Evolutionary conservation across 2,888 invertebrate species (phyloP).

Genomic region (Emmelina monodactyla): DNA sequence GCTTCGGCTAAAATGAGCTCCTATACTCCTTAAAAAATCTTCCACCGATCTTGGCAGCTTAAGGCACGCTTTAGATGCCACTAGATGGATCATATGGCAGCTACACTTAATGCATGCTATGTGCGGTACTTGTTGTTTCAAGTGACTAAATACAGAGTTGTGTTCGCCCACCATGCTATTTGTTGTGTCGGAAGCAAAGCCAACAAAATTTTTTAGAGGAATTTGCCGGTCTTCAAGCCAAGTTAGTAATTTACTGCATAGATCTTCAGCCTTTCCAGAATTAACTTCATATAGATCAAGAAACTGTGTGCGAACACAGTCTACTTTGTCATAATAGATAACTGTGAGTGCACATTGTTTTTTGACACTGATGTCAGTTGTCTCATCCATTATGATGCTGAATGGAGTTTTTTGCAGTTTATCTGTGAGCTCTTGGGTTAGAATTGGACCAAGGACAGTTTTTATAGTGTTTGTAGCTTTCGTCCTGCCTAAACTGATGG

Average conservation of each 20-base stretch:
- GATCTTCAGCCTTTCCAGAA: constrained; percentile 16
- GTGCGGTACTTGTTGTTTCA: constrained; percentile 20
- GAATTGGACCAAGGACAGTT: no score
- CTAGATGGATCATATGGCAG: constrained; percentile 27
- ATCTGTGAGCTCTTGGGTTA: no score
- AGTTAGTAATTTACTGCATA: constrained; percentile 8
- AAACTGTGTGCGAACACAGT: constrained; percentile 12
- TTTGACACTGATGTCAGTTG: no score
- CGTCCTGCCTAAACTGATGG: no score
- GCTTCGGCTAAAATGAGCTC: constrained; percentile 13
- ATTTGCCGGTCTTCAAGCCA: constrained; percentile 13
- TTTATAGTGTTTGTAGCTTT: no score
- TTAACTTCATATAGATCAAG: constrained; percentile 14
- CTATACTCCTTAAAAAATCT: constrained; percentile 22
- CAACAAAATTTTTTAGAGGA: constrained; percentile 24
- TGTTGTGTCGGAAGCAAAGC: constrained; percentile 24
- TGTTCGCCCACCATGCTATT: constrained; percentile 24
- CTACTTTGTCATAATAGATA: constrained; percentile 8
- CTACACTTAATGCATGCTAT: constrained; percentile 25
- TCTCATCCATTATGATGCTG: no score
- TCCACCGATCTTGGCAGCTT: constrained; percentile 23
- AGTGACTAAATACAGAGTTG: constrained; percentile 23
- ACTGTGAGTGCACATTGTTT: no score
- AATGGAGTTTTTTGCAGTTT: no score
- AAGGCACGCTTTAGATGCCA: constrained; percentile 24